Base-by-base conservation (phyloP, 1,140 invertebrate genomes). In the Drosophila kanapiae region DNA sequence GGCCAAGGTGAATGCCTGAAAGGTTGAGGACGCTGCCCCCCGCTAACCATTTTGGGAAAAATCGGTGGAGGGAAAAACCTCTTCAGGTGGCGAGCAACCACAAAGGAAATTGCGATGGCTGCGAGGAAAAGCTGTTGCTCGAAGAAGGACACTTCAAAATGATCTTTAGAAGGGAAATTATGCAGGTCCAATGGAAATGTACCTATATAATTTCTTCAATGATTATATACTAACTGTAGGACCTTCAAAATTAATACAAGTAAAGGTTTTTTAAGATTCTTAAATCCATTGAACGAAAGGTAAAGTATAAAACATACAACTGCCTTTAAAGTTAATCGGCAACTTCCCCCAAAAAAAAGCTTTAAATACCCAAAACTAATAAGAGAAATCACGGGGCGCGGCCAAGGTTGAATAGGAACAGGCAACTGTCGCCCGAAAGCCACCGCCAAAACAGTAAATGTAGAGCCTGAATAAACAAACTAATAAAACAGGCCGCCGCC, bases 391-490 rank as follows among this genome's bases (percentile, higher is more conserved):
- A 78, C 76, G 62, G 59, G 79, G 70, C 48, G 65, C 65, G n/a
- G 2, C 5, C 1, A 18, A 53, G 6, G 49, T 10, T 35, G 23
- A 53, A 76, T 7, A 58, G 58, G 58, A 11, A 43, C 62, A 56
- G 54, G 2, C 54, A 37, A 61, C 43, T 69, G 75, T 78, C 70
- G 79, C 60, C 59, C 47, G 49, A 48, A 11, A 54, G 37, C n/a
- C 69, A 71, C 65, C 53, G 43, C 51, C 61, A 67, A 83, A 83
- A 80, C 45, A 70, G 57, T 67, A 63, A 59, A 78, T 83, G 80
- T 80, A 81, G 92, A 92, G 91, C 91, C 91, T 81, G 90, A 92
- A 92, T 92, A 92, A 92, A 92, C 91, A 92, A 92, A 92, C 82
- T 90, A 92, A 92, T 92, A 92, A 92, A 92, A 92, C 77, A 76